Percentiles rank a stretch among this genome's conserved stretches.
Evolutionary conservation across 2,797 vertebrate genomes (phyloP).

Genomic region (Enteromius paludinosus): DNA sequence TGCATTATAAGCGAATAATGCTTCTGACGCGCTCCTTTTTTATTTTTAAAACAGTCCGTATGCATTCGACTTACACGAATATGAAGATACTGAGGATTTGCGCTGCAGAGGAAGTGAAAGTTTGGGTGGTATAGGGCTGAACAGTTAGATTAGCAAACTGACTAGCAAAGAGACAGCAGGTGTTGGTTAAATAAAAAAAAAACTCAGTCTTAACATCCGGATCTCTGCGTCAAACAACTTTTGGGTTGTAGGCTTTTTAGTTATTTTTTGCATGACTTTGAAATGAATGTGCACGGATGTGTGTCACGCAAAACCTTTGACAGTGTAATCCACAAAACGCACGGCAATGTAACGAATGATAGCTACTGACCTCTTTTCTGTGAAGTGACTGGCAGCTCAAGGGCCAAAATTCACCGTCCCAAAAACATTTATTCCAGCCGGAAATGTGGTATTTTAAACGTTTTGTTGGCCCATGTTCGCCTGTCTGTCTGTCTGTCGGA

Average conservation of each 20-base stretch:
- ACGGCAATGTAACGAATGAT: not conserved
- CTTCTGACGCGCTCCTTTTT: not conserved
- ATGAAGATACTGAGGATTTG: not conserved
- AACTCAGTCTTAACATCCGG: not conserved
- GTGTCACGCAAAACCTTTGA: not conserved
- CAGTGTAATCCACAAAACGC: not conserved
- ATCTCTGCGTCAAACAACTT: not conserved
- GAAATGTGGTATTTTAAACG: not conserved
- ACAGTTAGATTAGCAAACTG: slow-evolving; percentile 14
- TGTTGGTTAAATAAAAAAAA: not conserved
- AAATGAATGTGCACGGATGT: not conserved
- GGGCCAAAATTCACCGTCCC: not conserved
- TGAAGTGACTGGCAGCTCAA: slow-evolving; percentile 9
- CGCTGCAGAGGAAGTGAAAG: slow-evolving; percentile 37
- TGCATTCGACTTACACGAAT: not conserved
- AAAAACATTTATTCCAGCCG: not conserved
- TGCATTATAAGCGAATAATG: not conserved
- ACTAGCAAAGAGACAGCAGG: slow-evolving; percentile 13
- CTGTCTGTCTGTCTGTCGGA: slow-evolving; percentile 30
- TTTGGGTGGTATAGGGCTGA: slow-evolving; percentile 23
- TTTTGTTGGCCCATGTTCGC: slow-evolving; percentile 26
- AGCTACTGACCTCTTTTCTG: slow-evolving; percentile 39
- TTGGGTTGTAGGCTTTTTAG: not conserved
- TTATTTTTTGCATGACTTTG: not conserved
- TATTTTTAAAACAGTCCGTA: not conserved